Percentiles rank a stretch among this genome's conserved stretches.
phyloP scores from a whole-genome alignment of 2,113 vertebrate genomes.

The Melanocharis versteri region DNA sequence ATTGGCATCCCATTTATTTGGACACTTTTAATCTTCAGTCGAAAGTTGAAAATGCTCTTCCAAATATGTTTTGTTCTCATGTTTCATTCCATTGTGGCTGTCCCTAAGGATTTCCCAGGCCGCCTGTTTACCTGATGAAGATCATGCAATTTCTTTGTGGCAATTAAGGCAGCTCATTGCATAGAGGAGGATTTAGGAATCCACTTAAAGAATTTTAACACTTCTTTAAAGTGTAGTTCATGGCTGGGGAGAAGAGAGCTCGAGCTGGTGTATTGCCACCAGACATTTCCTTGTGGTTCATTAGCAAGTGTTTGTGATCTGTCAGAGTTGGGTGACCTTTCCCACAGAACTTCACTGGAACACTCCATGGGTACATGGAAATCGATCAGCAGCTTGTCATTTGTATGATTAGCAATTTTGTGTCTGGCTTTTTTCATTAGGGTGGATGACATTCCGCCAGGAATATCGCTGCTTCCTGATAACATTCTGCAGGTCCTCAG shows the following conservation, averaged over 20 bases:
- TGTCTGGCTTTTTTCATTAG: constrained; percentile 63
- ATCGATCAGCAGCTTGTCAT: background rate
- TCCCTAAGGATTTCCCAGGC: background rate
- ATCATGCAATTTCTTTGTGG: background rate
- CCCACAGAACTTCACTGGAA: background rate
- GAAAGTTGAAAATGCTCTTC: background rate
- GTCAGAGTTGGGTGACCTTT: background rate
- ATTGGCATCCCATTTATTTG: background rate
- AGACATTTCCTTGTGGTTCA: background rate
- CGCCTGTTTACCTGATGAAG: background rate
- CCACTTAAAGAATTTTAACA: background rate
- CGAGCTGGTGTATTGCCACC: background rate
- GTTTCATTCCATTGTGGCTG: background rate
- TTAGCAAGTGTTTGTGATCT: background rate
- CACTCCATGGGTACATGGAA: background rate
- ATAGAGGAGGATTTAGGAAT: background rate
- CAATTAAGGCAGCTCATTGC: background rate
- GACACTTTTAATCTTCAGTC: background rate
- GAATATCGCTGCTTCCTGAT: constrained; percentile 92
- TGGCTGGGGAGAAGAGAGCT: background rate
- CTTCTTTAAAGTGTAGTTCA: background rate
- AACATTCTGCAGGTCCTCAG: constrained; percentile 96
- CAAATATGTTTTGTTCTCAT: background rate
- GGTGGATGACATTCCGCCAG: constrained; percentile 90
- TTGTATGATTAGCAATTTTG: background rate